Base-by-base conservation (phyloP, 2,113 vertebrate genomes). In the Anser cygnoides region DNA sequence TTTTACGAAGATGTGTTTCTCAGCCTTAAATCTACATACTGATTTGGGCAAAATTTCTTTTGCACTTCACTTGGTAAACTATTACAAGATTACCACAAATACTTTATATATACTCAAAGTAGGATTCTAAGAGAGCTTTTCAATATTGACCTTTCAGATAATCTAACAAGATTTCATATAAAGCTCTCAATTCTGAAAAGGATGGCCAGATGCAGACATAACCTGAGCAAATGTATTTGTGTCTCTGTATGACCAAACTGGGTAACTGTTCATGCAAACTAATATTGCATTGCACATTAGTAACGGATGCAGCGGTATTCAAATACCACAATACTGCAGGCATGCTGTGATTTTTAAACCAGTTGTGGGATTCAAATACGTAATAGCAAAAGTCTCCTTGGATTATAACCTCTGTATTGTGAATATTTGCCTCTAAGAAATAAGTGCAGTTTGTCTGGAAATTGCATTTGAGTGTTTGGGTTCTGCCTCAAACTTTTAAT, bases 251-350 rank as follows among this genome's bases (percentile, higher is more conserved):
- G 43, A 37, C 37, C 39, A 73, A 49, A 31, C 11, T 37, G 8
- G 21, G 17, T 68, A 52, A 5, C 26, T 71, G 29, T 28, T 80
- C 17, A 49, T 43, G 29, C 7, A 70, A 83, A 41, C 13, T 25
- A 6, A 7, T 37, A n/a, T 62, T 71, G 54, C 31, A 0, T 18
- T 21, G 44, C 0, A 0, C 7, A 15, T 50, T 57, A 17, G 21
- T 55, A 50, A 37, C 15, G 35, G 39, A 13, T 5, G 20, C 13
- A 61, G 63, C 1, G 0, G 20, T 35, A 18, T 62, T 67, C 33
- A 33, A 15, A 54, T 31, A 41, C 13, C 49, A 49, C 37, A 58
- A 22, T 10, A 28, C 28, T 73, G 37, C 46, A 58, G 70, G n/a
- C 20, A 39, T 46, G 43, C 70, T 63, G 65, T 35, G 26, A 58